These are phyloP conservation scores for Sebastes itinus DNA, from an alignment of 2,797 vertebrate genomes.

Conservation along the genomic window DNA sequence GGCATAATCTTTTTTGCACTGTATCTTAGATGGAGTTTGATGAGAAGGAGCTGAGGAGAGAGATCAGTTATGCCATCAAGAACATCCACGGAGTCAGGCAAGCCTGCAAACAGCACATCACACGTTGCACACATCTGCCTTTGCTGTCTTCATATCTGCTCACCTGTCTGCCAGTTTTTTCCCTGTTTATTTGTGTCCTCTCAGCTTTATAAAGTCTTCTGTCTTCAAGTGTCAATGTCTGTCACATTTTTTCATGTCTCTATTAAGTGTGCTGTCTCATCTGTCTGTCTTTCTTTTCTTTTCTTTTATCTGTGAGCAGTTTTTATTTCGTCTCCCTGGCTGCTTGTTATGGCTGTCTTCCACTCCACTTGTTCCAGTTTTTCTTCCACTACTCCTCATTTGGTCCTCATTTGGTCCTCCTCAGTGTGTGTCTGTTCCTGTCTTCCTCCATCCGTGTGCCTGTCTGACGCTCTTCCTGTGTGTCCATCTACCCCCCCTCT, in stretches of 20 bases:
- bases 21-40: conserved; percentile 94
- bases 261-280: neutral
- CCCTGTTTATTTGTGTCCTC: neutral
- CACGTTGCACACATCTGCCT: neutral
- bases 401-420: neutral
- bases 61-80: conserved; percentile 98
- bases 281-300: conserved; percentile 5
- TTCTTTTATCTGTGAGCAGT: neutral
- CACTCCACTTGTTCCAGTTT: neutral
- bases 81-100: conserved; percentile 98
- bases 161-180: conserved; percentile 5
- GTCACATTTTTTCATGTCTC: conserved; percentile 15
- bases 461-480: conserved; percentile 27
- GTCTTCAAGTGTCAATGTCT: neutral
- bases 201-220: neutral
- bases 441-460: conserved; percentile 18
- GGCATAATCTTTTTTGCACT: neutral
- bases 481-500: conserved; percentile 4
- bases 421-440: neutral
- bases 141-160: neutral
- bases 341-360: conserved; percentile 3
- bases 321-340: neutral
- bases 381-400: neutral
- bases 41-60: conserved; percentile 93
- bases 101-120: conserved; percentile 43